phyloP scores from a whole-genome alignment of 2,797 vertebrate genomes.

The Thunnus albacares region DNA sequence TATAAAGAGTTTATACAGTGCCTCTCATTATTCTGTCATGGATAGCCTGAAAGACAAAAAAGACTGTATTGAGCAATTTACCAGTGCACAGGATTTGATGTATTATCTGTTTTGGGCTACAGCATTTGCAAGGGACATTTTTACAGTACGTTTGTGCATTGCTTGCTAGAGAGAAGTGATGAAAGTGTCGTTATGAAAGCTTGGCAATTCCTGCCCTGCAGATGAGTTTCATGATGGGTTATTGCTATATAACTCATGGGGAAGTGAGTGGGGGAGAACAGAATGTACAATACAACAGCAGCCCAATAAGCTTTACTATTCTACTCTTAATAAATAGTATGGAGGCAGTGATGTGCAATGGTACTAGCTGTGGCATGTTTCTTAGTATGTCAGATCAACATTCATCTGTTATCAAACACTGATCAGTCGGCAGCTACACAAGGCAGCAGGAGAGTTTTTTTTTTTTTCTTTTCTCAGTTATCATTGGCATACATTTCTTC shows the following conservation, averaged over 20 bases:
- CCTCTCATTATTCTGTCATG: background rate
- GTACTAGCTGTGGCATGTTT: background rate
- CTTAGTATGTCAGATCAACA: background rate
- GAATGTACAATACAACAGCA: constrained; percentile 36
- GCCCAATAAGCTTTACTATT: constrained; percentile 3
- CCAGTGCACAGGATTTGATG: constrained; percentile 18
- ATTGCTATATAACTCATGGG: constrained; percentile 61
- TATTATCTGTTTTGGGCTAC: background rate
- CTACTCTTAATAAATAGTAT: background rate
- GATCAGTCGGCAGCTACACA: background rate
- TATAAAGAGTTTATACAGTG: background rate
- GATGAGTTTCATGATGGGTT: background rate
- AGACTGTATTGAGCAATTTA: constrained; percentile 8
- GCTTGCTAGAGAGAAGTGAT: background rate
- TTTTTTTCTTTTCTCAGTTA: background rate
- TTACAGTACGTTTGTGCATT: background rate
- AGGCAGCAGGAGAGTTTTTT: background rate
- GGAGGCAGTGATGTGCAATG: background rate
- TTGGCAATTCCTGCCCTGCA: constrained; percentile 22
- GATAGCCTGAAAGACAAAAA: background rate
- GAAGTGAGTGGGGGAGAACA: constrained; percentile 32
- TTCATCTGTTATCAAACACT: background rate
- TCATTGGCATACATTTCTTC: background rate
- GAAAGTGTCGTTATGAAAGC: constrained; percentile 38
- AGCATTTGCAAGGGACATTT: background rate